A percentile compares a stretch with the other conserved stretches of the same genome.
These are phyloP conservation scores for Patella depressa DNA, from an alignment of 2,888 invertebrate species.

Conservation along the genomic window DNA sequence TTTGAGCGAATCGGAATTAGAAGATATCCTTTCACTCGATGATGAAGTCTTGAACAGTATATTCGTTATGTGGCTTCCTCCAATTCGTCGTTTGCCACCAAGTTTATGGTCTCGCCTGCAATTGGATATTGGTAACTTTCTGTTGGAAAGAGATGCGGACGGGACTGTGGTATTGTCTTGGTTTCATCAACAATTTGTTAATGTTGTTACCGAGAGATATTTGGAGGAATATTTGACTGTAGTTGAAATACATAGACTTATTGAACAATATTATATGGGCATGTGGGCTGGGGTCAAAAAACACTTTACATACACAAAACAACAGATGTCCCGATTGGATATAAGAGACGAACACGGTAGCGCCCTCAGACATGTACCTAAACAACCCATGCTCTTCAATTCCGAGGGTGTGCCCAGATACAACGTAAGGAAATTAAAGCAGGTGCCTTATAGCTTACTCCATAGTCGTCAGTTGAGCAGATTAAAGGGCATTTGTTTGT, in stretches of 20 bases:
- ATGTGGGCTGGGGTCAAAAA: slow-evolving; percentile 61
- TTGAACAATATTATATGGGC: slow-evolving; percentile 65
- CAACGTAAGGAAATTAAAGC: slow-evolving; percentile 64
- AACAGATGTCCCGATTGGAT: slow-evolving; percentile 43
- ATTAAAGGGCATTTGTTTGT: slow-evolving; percentile 90
- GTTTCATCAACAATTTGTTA: slow-evolving; percentile 58
- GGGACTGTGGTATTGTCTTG: slow-evolving; percentile 56
- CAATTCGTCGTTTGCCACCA: slow-evolving; percentile 59
- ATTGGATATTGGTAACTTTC: slow-evolving; percentile 49
- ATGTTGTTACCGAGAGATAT: slow-evolving; percentile 51
- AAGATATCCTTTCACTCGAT: slow-evolving; percentile 63
- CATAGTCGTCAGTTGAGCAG: slow-evolving; percentile 79
- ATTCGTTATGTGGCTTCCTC: slow-evolving; percentile 53
- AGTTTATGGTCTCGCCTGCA: slow-evolving; percentile 52
- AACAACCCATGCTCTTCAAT: slow-evolving; percentile 58
- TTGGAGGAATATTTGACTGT: slow-evolving; percentile 26
- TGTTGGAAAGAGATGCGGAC: slow-evolving; percentile 51
- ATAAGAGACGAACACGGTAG: slow-evolving; percentile 41
- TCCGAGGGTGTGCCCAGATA: slow-evolving; percentile 41
- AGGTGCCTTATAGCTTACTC: slow-evolving; percentile 61
- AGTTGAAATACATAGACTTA: slow-evolving; percentile 48
- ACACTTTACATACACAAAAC: slow-evolving; percentile 53
- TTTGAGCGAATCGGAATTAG: slow-evolving; percentile 60
- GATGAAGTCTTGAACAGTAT: slow-evolving; percentile 56
- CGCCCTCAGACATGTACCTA: slow-evolving; percentile 59